Evolutionary conservation across 2,113 vertebrate genomes (phyloP).

Genomic region (Meriones unguiculatus): DNA sequence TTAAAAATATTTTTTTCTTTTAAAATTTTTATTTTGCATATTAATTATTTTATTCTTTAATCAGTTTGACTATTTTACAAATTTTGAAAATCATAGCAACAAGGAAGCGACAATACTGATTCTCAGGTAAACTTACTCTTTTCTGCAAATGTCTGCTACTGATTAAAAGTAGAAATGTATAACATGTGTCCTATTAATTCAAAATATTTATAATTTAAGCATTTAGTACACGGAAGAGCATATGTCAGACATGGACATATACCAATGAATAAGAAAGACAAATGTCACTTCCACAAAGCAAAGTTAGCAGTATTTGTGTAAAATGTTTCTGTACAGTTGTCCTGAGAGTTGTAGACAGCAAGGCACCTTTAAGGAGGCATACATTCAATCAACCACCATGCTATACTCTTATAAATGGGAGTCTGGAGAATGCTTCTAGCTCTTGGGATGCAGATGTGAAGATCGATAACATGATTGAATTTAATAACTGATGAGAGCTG

Average conservation of each 20-base stretch:
- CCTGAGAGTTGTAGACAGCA: not conserved
- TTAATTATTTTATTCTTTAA: not conserved
- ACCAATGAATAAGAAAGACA: not conserved
- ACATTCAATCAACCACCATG: not conserved
- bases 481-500: not conserved
- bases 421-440: not conserved
- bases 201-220: constrained; percentile 10
- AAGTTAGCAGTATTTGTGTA: not conserved
- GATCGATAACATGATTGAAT: not conserved
- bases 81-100: constrained; percentile 17
- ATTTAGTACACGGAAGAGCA: not conserved
- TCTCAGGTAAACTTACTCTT: not conserved
- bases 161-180: not conserved
- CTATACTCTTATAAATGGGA: not conserved
- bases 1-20: not conserved
- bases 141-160: constrained; percentile 8
- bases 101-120: not conserved
- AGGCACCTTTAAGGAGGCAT: not conserved
- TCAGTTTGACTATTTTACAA: not conserved
- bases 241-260: not conserved
- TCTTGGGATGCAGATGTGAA: not conserved
- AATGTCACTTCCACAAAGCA: not conserved
- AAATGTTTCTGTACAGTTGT: not conserved
- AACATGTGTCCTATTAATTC: not conserved
- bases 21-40: not conserved